Percentiles rank a stretch among this genome's conserved stretches.
Evolutionary conservation across 2,113 vertebrate species (phyloP).

Genomic region (Meleagris gallopavo): DNA sequence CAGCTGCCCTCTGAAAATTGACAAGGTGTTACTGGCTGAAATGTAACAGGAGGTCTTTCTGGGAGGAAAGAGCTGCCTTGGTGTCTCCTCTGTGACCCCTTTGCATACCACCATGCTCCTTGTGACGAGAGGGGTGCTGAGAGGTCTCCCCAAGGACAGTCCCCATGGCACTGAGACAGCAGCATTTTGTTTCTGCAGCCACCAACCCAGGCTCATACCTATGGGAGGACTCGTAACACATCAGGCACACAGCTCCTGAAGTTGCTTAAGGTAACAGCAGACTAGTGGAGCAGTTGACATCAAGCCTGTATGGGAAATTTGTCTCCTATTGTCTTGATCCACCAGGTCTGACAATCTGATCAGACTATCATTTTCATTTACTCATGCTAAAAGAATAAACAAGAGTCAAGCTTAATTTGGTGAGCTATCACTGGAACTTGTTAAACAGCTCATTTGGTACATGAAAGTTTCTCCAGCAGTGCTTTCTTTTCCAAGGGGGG

Average conservation of each 20-base stretch:
- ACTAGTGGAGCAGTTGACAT: not conserved
- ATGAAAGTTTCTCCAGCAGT: not conserved
- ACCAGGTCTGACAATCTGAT: not conserved
- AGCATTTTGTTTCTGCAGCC: not conserved
- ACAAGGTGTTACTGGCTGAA: not conserved
- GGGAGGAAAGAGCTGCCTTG: not conserved
- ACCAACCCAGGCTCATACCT: not conserved
- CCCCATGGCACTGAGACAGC: not conserved
- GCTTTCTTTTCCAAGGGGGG: not conserved
- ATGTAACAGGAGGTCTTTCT: not conserved
- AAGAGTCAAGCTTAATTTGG: not conserved
- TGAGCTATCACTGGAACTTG: not conserved
- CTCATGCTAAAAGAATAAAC: not conserved
- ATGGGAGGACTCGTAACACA: too few species aligned
- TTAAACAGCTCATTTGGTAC: not conserved
- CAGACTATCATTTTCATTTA: not conserved
- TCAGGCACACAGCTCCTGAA: not conserved
- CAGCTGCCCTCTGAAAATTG: not conserved
- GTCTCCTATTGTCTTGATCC: not conserved
- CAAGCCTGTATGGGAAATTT: not conserved
- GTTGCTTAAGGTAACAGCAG: not conserved
- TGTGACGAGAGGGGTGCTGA: not conserved
- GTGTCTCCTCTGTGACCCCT: not conserved
- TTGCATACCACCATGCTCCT: not conserved
- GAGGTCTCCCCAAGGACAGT: not conserved